phyloP scores from a whole-genome alignment of 2,888 invertebrate species.

The Cabera pusaria region DNA sequence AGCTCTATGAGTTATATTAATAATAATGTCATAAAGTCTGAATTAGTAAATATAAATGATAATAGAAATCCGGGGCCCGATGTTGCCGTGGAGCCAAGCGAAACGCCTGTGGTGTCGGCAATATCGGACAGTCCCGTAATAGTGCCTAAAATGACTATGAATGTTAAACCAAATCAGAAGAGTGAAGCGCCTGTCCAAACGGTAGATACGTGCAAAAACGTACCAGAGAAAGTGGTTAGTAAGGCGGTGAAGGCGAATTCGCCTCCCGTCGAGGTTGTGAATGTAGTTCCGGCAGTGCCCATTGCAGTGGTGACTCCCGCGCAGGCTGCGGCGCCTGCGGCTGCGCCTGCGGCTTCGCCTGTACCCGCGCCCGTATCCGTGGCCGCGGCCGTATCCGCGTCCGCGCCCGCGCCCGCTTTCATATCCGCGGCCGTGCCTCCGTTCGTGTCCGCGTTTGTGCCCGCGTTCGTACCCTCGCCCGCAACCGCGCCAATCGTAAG shows the following conservation, averaged over 20 bases:
- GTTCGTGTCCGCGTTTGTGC: too few species aligned
- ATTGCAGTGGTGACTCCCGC: constrained; percentile 8
- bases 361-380: too few species aligned
- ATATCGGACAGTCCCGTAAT: constrained; percentile 87
- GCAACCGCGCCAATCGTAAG: constrained; percentile 25
- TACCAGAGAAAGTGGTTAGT: constrained; percentile 56
- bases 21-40: constrained; percentile 75
- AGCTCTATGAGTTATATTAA: constrained; percentile 65
- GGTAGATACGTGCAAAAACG: constrained; percentile 68
- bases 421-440: constrained; percentile 26
- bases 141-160: constrained; percentile 80
- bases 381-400: constrained; percentile 13
- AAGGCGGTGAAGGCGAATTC: constrained; percentile 9
- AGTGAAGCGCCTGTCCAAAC: constrained; percentile 59
- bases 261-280: constrained; percentile 4
- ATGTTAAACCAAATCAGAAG: constrained; percentile 66
- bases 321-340: constrained; percentile 18
- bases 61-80: constrained; percentile 67
- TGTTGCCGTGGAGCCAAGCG: constrained; percentile 59
- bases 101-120: constrained; percentile 88
- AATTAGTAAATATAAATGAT: constrained; percentile 69
- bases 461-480: constrained; percentile 33
- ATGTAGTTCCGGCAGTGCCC: constrained; percentile 4
- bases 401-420: constrained; percentile 8
- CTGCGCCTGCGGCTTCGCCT: too few species aligned